Base-by-base conservation (phyloP, 1,140 invertebrate species). In the Halictus rubicundus region DNA sequence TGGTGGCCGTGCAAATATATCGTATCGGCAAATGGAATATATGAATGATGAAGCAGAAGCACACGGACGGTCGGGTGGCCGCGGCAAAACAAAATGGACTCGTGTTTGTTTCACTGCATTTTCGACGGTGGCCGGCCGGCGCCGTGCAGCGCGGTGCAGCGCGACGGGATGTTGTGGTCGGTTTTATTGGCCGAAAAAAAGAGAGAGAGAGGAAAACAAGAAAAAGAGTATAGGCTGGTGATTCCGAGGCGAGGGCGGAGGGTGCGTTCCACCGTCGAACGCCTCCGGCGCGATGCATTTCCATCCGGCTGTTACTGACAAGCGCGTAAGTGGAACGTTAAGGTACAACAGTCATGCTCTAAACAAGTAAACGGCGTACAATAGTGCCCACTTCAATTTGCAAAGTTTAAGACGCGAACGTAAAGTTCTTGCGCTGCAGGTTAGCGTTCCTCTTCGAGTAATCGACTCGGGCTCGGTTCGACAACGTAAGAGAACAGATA, bases 281-380 rank as follows among this genome's bases (percentile, higher is more conserved):
- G n/a, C 21, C n/a, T 42, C 37, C 37, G 21, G 10, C 37, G n/a
- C 59, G 25, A 2, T 27, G 23, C 5, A 37, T 14, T 23, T 42
- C 61, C 68, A 63, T 49, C 32, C 49, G n/a, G 46, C 57, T 32
- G 61, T 65, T 54, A 39, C 27, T 32, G n/a, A 37, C 42, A 23
- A 16, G 46, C n/a, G 46, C 32, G 42, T 27, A 12, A 64, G 19
- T 37, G 71, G 21, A 21, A 37, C 25, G 39, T 65, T 14, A 46
- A 52, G 42, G 8, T 16, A 32, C 32, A 68, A 23, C 23, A 63
- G 16, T 54, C 76, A 72, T 78, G 76, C 76, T 32, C 14, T 12
- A 27, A 78, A 46, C 27, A 46, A 14, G 42, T 46, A 14, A 12
- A n/a, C 27, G 59, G 60, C n/a, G 12, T n/a, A 2, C 32, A 32